Conservation (phyloP, 1,140 invertebrate species). For the Heterodera carotae region DNA sequence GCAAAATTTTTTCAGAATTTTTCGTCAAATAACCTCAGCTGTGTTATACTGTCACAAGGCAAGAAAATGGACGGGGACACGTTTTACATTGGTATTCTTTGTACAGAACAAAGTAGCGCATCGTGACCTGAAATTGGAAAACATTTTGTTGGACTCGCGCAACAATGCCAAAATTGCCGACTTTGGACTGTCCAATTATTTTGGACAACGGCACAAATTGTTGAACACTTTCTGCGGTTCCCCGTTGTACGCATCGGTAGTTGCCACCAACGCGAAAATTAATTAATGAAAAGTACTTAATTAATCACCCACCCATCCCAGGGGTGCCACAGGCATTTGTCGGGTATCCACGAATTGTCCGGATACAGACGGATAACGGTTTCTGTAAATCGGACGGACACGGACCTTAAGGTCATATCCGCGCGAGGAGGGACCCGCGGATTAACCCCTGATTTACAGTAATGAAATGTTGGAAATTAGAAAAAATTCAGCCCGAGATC, state of each 20-base stretch:
- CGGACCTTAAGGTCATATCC: too few relatives aligned
- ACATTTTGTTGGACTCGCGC: constrained; percentile 91
- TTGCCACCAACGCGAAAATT: too few relatives aligned
- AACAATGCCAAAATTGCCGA: constrained; percentile 98
- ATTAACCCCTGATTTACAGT: not conserved
- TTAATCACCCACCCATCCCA: too few relatives aligned
- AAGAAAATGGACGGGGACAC: constrained; percentile 34
- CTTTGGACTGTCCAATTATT: constrained; percentile 97
- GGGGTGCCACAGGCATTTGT: too few relatives aligned
- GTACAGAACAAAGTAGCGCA: constrained; percentile 75
- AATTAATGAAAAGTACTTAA: too few relatives aligned
- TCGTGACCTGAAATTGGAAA: constrained; percentile 96
- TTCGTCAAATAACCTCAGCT: constrained; percentile 93
- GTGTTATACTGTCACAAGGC: constrained; percentile 97
- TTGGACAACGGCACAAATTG: constrained; percentile 77
- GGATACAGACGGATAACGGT: too few relatives aligned
- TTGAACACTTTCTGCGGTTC: constrained; percentile 95
- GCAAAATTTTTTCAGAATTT: constrained; percentile 76
- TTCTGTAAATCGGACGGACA: too few relatives aligned
- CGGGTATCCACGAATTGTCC: too few relatives aligned
- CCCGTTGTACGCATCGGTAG: constrained; percentile 87
- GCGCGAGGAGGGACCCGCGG: too few relatives aligned
- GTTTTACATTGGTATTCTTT: constrained; percentile 64
- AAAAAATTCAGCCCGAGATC: constrained; percentile 78
- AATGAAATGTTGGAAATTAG: not conserved